Percentiles rank a stretch among this genome's conserved stretches.
Conservation (phyloP, 2,113 vertebrate genomes). For the Chrysemys picta region DNA sequence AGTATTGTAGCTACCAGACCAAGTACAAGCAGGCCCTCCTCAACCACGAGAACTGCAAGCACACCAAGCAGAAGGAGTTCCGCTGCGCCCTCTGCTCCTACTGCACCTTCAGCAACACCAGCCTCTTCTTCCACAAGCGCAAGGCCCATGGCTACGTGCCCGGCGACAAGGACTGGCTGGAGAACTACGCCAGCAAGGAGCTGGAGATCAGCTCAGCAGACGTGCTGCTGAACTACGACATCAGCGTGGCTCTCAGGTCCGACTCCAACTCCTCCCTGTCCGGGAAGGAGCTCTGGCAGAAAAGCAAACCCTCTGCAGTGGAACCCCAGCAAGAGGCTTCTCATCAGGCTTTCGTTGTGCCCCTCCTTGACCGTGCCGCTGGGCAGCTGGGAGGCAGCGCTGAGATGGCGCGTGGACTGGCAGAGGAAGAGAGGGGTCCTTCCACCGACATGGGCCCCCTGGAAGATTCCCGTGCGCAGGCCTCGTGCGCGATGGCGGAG, state of each 20-base stretch:
- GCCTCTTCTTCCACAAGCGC: slow-evolving; percentile 96
- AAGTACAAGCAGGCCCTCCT: slow-evolving; percentile 91
- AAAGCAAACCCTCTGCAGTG: not conserved
- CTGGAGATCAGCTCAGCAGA: slow-evolving; percentile 77
- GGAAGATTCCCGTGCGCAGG: not conserved
- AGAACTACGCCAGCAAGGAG: slow-evolving; percentile 86
- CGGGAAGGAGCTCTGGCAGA: slow-evolving; percentile 32
- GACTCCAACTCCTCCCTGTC: not conserved
- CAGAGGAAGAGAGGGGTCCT: not conserved
- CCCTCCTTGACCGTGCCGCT: not conserved
- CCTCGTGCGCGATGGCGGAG: not conserved
- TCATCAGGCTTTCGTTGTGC: not conserved
- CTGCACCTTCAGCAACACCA: slow-evolving; percentile 92
- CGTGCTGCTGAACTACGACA: slow-evolving; percentile 56
- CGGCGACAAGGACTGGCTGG: slow-evolving; percentile 90
- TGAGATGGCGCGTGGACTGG: not conserved
- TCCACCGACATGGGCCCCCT: not conserved
- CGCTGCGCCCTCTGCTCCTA: slow-evolving; percentile 91
- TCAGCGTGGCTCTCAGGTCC: not conserved
- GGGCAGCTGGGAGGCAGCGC: rapidly evolving
- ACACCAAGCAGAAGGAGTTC: slow-evolving; percentile 91
- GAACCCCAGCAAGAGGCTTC: slow-evolving; percentile 30
- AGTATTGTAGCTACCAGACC: slow-evolving; percentile 92
- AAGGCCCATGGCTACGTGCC: slow-evolving; percentile 93
- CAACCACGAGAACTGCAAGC: slow-evolving; percentile 97